Evolutionary conservation across 2,797 vertebrate species (phyloP).

Genomic region (Hydrophis major): DNA sequence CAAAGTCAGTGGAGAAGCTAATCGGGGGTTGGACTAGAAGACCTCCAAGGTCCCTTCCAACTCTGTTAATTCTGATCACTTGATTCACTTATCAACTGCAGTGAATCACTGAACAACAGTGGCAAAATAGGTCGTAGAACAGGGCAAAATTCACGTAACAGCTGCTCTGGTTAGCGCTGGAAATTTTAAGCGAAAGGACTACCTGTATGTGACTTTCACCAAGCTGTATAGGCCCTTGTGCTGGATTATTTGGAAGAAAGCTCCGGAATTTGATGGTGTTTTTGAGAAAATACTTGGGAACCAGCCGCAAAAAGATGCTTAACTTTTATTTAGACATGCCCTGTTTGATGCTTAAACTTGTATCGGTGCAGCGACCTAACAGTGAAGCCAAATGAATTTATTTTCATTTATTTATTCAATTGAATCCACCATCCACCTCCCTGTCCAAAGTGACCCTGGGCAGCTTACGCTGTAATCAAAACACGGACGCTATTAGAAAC

Average conservation of each 20-base stretch:
- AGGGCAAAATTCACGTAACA: not conserved
- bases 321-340: not conserved
- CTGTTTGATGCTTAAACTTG: not conserved
- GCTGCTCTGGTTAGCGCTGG: not conserved
- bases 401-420: not conserved
- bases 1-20: not conserved
- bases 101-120: not conserved
- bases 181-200: not conserved
- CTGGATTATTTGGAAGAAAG: not conserved
- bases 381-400: not conserved
- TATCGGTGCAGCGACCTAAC: not conserved
- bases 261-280: not conserved
- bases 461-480: too few relatives aligned
- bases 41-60: not conserved
- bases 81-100: not conserved
- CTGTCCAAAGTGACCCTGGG: too few relatives aligned
- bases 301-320: not conserved
- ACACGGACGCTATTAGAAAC: too few relatives aligned
- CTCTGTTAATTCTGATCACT: not conserved
- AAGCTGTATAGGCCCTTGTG: not conserved
- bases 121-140: not conserved
- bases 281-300: not conserved
- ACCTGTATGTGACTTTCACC: not conserved
- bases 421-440: not conserved
- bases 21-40: not conserved